phyloP scores from a whole-genome alignment of 92 coral and sea anemone genomes.

The Epizoanthus stellaris region DNA sequence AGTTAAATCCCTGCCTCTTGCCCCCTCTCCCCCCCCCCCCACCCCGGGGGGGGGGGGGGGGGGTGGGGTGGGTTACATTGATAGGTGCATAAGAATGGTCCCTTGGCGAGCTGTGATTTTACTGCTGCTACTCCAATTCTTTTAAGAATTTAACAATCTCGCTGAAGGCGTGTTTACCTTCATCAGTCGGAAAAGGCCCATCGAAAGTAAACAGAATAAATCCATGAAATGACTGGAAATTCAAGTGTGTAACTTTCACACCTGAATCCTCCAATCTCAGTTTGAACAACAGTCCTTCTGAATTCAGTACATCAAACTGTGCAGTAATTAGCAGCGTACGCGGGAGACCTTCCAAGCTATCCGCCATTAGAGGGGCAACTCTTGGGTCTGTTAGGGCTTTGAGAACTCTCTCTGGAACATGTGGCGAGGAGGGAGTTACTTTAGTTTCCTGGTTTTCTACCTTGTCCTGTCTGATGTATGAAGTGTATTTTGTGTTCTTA shows the following conservation, averaged over 20 bases:
- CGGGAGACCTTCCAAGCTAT: conserved; percentile 35
- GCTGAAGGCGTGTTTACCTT: conserved; percentile 25
- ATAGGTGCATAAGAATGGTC: too few species aligned
- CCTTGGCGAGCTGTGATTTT: background rate
- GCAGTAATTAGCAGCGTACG: conserved; percentile 51
- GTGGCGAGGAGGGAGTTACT: background rate
- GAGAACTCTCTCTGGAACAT: conserved; percentile 39
- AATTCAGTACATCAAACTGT: conserved; percentile 44
- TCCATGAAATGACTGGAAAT: conserved; percentile 33
- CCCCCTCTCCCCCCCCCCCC: too few species aligned
- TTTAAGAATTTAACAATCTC: conserved; percentile 25
- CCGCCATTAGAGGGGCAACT: conserved; percentile 47
- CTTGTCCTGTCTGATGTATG: conserved; percentile 5
- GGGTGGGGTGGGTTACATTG: too few species aligned
- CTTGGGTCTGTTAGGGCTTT: conserved; percentile 41
- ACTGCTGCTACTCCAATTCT: background rate
- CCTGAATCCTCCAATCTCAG: conserved; percentile 49
- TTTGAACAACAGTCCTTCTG: conserved; percentile 50
- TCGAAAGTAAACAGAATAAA: background rate
- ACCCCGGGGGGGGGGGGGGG: too few species aligned
- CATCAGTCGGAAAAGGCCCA: conserved; percentile 24
- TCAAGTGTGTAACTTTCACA: conserved; percentile 44
- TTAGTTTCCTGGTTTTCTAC: background rate
- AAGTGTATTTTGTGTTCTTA: conserved; percentile 38
- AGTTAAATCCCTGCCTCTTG: too few species aligned